Conservation (phyloP, 2,797 vertebrate genomes). For the Halcyon leucocephala region DNA sequence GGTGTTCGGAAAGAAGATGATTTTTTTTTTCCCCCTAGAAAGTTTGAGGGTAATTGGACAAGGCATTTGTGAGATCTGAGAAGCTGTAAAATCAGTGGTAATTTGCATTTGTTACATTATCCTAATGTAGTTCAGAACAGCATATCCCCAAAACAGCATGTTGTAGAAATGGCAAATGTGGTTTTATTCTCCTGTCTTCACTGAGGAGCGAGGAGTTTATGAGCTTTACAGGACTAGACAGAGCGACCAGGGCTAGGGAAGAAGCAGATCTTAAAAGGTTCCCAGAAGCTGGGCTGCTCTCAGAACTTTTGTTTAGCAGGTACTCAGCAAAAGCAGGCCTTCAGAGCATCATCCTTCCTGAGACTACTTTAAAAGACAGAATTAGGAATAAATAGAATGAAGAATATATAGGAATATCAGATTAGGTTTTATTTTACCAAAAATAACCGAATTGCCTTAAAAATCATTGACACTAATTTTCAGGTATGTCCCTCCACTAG, state of each 20-base stretch:
- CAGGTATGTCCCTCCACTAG: not conserved
- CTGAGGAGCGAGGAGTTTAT: not conserved
- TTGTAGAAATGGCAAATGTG: not conserved
- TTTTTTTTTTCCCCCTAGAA: not conserved
- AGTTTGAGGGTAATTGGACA: conserved; percentile 55
- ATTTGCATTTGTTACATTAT: conserved; percentile 67
- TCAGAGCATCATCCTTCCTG: not conserved
- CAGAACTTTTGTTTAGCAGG: not conserved
- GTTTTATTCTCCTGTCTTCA: conserved; percentile 23
- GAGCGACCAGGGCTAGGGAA: not conserved
- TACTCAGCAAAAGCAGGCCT: not conserved
- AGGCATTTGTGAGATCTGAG: conserved; percentile 58
- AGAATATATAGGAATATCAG: not conserved
- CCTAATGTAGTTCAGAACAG: conserved; percentile 54
- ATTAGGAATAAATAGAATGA: not conserved
- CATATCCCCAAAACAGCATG: conserved; percentile 45
- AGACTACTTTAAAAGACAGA: not conserved
- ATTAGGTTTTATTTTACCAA: not conserved
- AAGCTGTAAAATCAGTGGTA: conserved; percentile 55
- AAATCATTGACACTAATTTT: not conserved
- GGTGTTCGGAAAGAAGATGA: not conserved
- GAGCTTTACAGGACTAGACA: conserved; percentile 30
- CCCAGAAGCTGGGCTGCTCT: not conserved
- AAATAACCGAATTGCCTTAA: not conserved
- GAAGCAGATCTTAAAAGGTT: not conserved